Conservation (phyloP, 1,140 invertebrate genomes). For the Helicoverpa zea region DNA sequence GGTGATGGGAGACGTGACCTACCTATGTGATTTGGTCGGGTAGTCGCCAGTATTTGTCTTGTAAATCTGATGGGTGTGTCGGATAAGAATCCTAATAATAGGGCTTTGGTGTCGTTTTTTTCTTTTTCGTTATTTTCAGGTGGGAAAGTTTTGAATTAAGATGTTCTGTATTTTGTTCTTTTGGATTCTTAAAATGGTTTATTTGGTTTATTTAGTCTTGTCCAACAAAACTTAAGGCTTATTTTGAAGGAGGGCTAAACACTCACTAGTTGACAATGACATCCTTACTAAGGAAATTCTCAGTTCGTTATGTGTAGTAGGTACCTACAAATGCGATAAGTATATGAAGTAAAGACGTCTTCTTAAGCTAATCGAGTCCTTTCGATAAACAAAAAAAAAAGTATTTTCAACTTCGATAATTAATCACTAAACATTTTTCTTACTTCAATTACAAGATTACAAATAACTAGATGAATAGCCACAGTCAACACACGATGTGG, state of each 20-base stretch:
- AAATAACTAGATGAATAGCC: neutral
- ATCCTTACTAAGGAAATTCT: too few species aligned
- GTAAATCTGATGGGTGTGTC: slow-evolving; percentile 56
- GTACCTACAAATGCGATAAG: too few species aligned
- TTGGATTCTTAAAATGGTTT: neutral
- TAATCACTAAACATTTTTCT: neutral
- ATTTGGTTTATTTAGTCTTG: neutral
- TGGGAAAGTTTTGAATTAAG: slow-evolving; percentile 14
- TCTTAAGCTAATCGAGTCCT: too few species aligned
- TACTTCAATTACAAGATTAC: neutral
- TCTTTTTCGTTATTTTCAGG: slow-evolving; percentile 9
- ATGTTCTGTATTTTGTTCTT: neutral
- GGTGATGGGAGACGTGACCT: slow-evolving; percentile 71
- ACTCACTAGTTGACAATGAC: too few species aligned
- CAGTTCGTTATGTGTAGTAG: too few species aligned
- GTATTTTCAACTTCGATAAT: neutral
- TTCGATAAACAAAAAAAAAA: too few species aligned
- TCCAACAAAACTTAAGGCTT: too few species aligned
- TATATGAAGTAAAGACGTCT: too few species aligned
- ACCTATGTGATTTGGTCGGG: slow-evolving; percentile 70
- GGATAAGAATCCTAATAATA: slow-evolving; percentile 49
- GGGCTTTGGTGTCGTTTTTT: slow-evolving; percentile 20
- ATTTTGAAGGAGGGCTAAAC: too few species aligned
- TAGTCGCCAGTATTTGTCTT: slow-evolving; percentile 60
- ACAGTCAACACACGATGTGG: neutral